phyloP scores from a whole-genome alignment of 1,140 invertebrate genomes.

The Drosophila carrolli region DNA sequence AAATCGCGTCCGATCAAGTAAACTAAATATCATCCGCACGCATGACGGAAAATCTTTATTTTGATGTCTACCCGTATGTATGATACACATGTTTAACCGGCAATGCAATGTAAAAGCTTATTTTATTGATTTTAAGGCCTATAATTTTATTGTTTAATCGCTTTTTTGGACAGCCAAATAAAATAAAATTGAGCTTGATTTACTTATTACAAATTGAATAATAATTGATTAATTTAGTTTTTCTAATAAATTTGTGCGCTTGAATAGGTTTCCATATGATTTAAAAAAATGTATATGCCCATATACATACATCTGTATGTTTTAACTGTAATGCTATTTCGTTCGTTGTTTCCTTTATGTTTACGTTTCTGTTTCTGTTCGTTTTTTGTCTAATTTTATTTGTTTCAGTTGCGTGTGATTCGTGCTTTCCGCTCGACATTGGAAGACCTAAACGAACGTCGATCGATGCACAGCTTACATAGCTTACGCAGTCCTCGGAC shows the following conservation, averaged over 20 bases:
- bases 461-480: slow-evolving; percentile 98
- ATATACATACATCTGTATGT: slow-evolving; percentile 23
- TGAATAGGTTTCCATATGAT: neutral
- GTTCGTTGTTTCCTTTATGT: slow-evolving; percentile 51
- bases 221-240: too few relatives aligned
- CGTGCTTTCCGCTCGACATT: slow-evolving; percentile 99
- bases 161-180: neutral
- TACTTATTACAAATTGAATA: neutral
- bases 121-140: neutral
- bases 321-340: slow-evolving; percentile 49
- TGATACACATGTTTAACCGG: neutral
- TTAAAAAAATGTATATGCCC: neutral
- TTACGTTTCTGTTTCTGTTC: slow-evolving; percentile 73
- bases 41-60: neutral
- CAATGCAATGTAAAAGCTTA: neutral
- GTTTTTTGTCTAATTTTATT: slow-evolving; percentile 86
- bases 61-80: neutral
- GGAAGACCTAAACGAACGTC: slow-evolving; percentile 99
- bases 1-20: neutral
- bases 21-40: neutral
- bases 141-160: neutral
- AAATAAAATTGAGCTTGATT: neutral
- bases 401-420: slow-evolving; percentile 99
- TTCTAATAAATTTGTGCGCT: neutral
- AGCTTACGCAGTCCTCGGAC: slow-evolving; percentile 95